These are phyloP conservation scores for Drosophila setifemur DNA, from an alignment of 1,140 invertebrate genomes.

Conservation along the genomic window DNA sequence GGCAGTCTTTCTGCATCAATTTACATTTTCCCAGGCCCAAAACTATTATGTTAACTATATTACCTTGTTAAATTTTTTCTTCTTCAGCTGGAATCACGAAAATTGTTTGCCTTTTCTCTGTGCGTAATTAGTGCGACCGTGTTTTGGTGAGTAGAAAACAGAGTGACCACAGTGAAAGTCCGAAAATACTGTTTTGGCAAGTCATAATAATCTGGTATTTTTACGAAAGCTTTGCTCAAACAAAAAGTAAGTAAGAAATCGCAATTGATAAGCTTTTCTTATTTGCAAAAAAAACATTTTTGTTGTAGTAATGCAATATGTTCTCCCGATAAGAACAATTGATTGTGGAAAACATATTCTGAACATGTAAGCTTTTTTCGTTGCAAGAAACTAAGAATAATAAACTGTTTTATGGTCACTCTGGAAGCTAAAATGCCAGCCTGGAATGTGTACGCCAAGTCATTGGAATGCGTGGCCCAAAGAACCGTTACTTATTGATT, in stretches of 20 bases:
- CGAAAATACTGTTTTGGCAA: background rate
- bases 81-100: slow-evolving; percentile 22
- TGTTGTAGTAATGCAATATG: too few relatives aligned
- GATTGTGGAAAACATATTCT: too few relatives aligned
- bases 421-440: too few relatives aligned
- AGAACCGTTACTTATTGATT: background rate
- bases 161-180: background rate
- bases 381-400: too few relatives aligned
- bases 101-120: slow-evolving; percentile 39
- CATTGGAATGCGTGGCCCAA: background rate
- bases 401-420: too few relatives aligned
- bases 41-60: background rate
- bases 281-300: too few relatives aligned
- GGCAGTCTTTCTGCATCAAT: background rate
- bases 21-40: background rate
- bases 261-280: too few relatives aligned
- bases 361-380: too few relatives aligned
- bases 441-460: too few relatives aligned
- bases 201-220: background rate
- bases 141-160: background rate
- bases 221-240: background rate
- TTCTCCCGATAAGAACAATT: too few relatives aligned
- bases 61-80: slow-evolving; percentile 32
- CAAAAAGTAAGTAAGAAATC: too few relatives aligned
- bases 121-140: slow-evolving; percentile 32